phyloP scores from a whole-genome alignment of 2,888 invertebrate species.

The Drosophila falleni region DNA sequence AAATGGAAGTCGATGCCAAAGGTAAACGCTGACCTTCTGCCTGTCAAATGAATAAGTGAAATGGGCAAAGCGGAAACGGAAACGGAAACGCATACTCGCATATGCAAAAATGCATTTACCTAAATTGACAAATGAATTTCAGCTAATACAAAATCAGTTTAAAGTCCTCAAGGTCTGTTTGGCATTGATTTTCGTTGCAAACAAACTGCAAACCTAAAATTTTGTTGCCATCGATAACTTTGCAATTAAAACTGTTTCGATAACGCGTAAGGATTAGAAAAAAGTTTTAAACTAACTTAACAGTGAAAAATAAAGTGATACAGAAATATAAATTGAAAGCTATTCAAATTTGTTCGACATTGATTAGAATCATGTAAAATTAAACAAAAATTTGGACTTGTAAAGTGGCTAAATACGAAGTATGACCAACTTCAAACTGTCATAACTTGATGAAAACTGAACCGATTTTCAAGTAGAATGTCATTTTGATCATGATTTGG shows the following conservation, averaged over 20 bases:
- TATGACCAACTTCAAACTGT: too few relatives aligned
- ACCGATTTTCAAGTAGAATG: too few relatives aligned
- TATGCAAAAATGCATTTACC: constrained; percentile 34
- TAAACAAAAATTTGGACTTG: too few relatives aligned
- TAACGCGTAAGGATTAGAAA: too few relatives aligned
- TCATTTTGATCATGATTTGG: too few relatives aligned
- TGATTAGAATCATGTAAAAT: too few relatives aligned
- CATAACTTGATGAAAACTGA: too few relatives aligned
- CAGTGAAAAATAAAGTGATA: too few relatives aligned
- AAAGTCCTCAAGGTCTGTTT: neutral
- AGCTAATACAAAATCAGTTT: constrained; percentile 3
- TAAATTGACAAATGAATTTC: constrained; percentile 23
- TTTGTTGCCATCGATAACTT: neutral
- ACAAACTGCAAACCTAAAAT: neutral
- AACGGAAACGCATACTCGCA: constrained; percentile 25
- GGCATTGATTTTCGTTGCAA: constrained; percentile 2
- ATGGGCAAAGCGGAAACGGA: constrained; percentile 34
- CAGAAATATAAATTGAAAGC: neutral
- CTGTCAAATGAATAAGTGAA: constrained; percentile 51
- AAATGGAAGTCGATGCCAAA: neutral
- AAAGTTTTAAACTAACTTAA: too few relatives aligned
- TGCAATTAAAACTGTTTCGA: neutral
- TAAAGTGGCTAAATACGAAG: too few relatives aligned
- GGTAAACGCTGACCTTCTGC: constrained; percentile 37
- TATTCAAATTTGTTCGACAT: neutral